These are phyloP conservation scores for Podiceps cristatus DNA, from an alignment of 2,113 vertebrate genomes.

Conservation along the genomic window DNA sequence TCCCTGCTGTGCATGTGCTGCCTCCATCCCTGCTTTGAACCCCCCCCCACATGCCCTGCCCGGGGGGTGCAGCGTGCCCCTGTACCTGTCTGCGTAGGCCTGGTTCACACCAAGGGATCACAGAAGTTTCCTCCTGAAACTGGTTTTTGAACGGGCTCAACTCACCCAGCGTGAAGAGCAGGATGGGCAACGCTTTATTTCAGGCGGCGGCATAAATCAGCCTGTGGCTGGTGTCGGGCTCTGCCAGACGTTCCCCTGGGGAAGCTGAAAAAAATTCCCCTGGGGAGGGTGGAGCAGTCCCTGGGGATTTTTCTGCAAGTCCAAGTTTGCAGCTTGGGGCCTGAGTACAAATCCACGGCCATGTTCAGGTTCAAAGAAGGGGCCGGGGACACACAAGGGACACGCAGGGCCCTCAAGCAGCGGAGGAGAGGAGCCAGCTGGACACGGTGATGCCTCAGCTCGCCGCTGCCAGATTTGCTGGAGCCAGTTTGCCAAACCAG, in stretches of 20 bases:
- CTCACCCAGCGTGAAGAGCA: constrained; percentile 50
- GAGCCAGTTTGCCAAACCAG: neutral
- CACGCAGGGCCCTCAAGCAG: neutral
- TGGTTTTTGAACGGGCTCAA: constrained; percentile 28
- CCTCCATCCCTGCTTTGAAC: neutral
- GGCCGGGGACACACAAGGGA: neutral
- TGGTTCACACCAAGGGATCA: constrained; percentile 39
- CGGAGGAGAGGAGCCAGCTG: constrained; percentile 9
- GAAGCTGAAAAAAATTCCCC: no score
- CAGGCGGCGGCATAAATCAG: constrained; percentile 30
- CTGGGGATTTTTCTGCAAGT: constrained; percentile 39
- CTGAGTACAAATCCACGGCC: neutral
- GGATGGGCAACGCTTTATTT: constrained; percentile 22
- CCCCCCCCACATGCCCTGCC: constrained; percentile 9
- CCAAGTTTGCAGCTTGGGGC: constrained; percentile 7
- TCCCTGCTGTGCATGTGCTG: neutral
- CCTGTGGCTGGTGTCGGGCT: neutral
- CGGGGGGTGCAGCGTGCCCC: neutral
- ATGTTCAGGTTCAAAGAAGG: neutral
- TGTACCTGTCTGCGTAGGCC: neutral
- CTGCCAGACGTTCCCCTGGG: constrained; percentile 44
- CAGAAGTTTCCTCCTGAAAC: constrained; percentile 40
- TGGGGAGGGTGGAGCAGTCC: no score
- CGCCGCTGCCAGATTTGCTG: neutral
- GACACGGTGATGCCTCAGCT: neutral